Conservation (phyloP, 2,113 vertebrate species). For the Lota lota region DNA sequence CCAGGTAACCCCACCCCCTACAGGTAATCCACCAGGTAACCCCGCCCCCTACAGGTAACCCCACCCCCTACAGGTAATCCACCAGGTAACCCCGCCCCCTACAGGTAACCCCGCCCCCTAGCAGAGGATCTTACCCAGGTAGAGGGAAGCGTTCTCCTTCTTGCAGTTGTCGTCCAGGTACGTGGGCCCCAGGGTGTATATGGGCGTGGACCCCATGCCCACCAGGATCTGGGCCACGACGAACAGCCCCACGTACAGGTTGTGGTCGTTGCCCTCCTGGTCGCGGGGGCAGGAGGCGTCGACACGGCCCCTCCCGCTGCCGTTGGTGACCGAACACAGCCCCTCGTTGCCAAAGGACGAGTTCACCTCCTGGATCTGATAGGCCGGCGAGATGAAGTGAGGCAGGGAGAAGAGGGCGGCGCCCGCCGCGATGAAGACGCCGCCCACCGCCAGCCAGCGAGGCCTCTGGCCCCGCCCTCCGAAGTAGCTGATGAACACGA, state of each 20-base stretch:
- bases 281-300: conserved; percentile 79
- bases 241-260: conserved; percentile 93
- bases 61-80: too few relatives aligned
- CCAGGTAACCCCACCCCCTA: too few relatives aligned
- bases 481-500: conserved; percentile 98
- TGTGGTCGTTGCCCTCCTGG: conserved; percentile 85
- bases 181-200: conserved; percentile 97
- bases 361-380: conserved; percentile 93
- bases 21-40: too few relatives aligned
- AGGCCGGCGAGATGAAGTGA: conserved; percentile 94
- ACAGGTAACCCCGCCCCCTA: not conserved
- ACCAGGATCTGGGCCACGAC: conserved; percentile 94
- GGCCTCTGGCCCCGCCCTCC: conserved; percentile 91
- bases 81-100: too few relatives aligned
- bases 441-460: conserved; percentile 91
- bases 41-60: too few relatives aligned
- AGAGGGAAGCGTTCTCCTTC: conserved; percentile 96
- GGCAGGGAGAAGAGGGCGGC: conserved; percentile 93
- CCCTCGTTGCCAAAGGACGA: conserved; percentile 82
- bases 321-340: conserved; percentile 82
- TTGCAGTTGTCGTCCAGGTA: conserved; percentile 98
- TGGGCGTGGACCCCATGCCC: conserved; percentile 97
- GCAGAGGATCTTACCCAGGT: conserved; percentile 83
- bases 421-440: conserved; percentile 87
- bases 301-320: conserved; percentile 67